Evolutionary conservation across 92 coral and sea anemone species (phyloP).

Genomic region (Porites divaricata): DNA sequence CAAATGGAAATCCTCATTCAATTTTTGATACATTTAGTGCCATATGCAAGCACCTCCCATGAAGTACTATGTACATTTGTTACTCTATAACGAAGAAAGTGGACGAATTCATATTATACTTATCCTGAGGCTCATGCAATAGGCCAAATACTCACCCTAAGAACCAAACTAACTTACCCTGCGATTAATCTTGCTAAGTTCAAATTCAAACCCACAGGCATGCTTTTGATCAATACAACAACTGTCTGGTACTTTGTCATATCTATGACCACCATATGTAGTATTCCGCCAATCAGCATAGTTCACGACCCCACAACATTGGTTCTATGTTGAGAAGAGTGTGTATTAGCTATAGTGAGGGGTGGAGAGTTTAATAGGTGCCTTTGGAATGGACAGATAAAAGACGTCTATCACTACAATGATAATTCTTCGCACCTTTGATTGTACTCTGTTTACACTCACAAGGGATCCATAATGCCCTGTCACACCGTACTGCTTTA

Average conservation of each 20-base stretch:
- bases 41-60: too few relatives aligned
- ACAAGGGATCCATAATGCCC: neutral
- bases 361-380: too few relatives aligned
- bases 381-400: too few relatives aligned
- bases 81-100: too few relatives aligned
- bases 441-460: neutral
- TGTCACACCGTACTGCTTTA: neutral
- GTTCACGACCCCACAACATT: constrained; percentile 25
- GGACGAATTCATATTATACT: too few relatives aligned
- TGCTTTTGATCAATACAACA: constrained; percentile 4
- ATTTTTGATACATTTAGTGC: too few relatives aligned
- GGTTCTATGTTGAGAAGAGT: neutral
- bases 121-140: neutral
- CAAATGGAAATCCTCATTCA: too few relatives aligned
- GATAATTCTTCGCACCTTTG: neutral
- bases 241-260: constrained; percentile 24
- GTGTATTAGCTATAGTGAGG: neutral
- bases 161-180: neutral
- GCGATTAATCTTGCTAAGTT: neutral
- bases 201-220: constrained; percentile 26
- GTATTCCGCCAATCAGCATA: constrained; percentile 28
- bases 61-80: too few relatives aligned
- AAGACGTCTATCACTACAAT: neutral
- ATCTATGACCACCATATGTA: neutral
- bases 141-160: neutral